A percentile compares a stretch with the other conserved stretches of the same genome.
Evolutionary conservation across 2,113 vertebrate species (phyloP).

Genomic region (Callopanchax toddi): DNA sequence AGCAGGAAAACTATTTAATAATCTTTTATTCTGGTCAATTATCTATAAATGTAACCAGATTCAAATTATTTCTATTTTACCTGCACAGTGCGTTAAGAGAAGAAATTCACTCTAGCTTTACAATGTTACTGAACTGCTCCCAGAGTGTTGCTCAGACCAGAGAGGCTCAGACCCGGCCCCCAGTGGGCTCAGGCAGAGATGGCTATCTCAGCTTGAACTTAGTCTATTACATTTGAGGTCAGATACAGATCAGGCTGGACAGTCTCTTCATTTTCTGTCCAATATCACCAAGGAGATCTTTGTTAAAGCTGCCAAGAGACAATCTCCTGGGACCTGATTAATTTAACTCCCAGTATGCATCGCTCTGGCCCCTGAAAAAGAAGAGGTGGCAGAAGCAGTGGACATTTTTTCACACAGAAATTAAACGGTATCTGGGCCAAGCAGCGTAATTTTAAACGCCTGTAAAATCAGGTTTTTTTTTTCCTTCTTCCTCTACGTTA

Average conservation of each 20-base stretch:
- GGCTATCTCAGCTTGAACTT: slow-evolving; percentile 62
- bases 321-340: slow-evolving; percentile 44
- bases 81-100: not conserved
- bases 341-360: slow-evolving; percentile 56
- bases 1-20: too few relatives aligned
- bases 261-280: slow-evolving; percentile 58
- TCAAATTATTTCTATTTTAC: not conserved
- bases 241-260: slow-evolving; percentile 65
- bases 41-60: not conserved
- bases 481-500: slow-evolving; percentile 18
- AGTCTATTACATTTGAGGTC: slow-evolving; percentile 67
- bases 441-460: slow-evolving; percentile 22
- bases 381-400: not conserved
- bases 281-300: slow-evolving; percentile 66
- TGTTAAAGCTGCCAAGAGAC: slow-evolving; percentile 52
- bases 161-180: slow-evolving; percentile 31
- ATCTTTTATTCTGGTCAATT: too few relatives aligned
- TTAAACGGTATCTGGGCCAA: slow-evolving; percentile 43
- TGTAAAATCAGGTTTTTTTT: slow-evolving; percentile 30
- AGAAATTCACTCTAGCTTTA: not conserved
- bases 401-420: slow-evolving; percentile 24
- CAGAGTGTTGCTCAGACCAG: slow-evolving; percentile 6
- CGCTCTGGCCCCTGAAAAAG: slow-evolving; percentile 30
- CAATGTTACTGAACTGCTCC: not conserved
- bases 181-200: slow-evolving; percentile 41